Evolutionary conservation across 2,797 vertebrate genomes (phyloP).

Genomic region (Hemitrygon akajei): DNA sequence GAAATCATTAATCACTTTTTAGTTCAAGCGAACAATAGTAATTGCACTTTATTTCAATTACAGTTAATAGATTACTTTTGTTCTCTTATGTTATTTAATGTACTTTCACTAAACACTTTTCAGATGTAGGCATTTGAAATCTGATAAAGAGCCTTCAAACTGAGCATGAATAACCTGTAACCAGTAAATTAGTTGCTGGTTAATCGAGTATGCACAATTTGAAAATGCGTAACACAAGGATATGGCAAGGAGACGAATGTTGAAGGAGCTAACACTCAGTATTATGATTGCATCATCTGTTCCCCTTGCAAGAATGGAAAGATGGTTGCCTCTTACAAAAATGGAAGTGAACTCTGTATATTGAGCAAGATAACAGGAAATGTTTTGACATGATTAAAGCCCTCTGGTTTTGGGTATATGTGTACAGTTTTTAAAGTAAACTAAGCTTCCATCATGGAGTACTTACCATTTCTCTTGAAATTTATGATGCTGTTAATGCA

Average conservation of each 20-base stretch:
- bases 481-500: not conserved
- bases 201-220: not conserved
- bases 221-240: not conserved
- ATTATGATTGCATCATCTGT: not conserved
- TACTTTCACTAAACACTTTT: too few species aligned
- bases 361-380: constrained; percentile 1
- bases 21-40: too few species aligned
- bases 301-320: not conserved
- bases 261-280: too few species aligned
- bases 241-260: not conserved
- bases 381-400: not conserved
- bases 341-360: not conserved
- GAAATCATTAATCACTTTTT: too few species aligned
- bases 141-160: too few species aligned
- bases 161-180: too few species aligned
- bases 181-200: too few species aligned
- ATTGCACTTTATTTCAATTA: too few species aligned
- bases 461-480: not conserved
- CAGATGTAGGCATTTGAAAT: too few species aligned
- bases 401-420: not conserved
- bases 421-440: not conserved
- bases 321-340: not conserved
- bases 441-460: not conserved
- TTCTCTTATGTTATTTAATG: too few species aligned
- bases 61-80: too few species aligned